phyloP scores from a whole-genome alignment of 1,140 invertebrate species.

The Macrotrachela quadricornifera region DNA sequence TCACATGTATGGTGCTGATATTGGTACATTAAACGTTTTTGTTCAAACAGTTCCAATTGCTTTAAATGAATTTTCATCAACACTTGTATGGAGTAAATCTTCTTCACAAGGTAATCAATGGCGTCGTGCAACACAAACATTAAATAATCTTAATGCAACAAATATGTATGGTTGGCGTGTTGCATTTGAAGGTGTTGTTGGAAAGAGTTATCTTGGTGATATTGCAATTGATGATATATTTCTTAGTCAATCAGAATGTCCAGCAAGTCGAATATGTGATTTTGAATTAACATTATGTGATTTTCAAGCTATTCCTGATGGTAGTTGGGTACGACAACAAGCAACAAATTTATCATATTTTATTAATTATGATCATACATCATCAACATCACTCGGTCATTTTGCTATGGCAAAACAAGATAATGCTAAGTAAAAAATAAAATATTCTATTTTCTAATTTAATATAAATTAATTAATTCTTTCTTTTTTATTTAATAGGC shows the following conservation, averaged over 20 bases:
- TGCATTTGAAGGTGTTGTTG: neutral
- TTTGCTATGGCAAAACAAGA: too few relatives aligned
- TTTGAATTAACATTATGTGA: constrained; percentile 22
- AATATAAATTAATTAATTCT: too few relatives aligned
- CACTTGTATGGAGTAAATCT: constrained; percentile 18
- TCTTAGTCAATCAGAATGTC: constrained; percentile 6
- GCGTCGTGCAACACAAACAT: constrained; percentile 13
- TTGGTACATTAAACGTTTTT: constrained; percentile 16
- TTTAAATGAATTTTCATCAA: neutral
- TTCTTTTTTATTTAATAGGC: too few relatives aligned
- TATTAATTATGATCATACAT: too few relatives aligned
- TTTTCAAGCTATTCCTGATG: constrained; percentile 7
- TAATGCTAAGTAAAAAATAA: too few relatives aligned
- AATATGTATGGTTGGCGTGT: neutral
- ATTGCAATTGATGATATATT: constrained; percentile 12
- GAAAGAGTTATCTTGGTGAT: constrained; percentile 9
- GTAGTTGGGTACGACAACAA: too few relatives aligned
- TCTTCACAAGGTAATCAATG: constrained; percentile 20
- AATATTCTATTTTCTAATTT: too few relatives aligned
- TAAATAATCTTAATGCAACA: constrained; percentile 9
- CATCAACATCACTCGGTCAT: too few relatives aligned
- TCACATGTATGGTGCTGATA: constrained; percentile 10
- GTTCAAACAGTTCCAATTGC: neutral
- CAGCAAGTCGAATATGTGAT: constrained; percentile 14
- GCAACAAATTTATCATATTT: too few relatives aligned